Conservation (phyloP, 2,113 vertebrate genomes). For the Epinephelus fuscoguttatus region DNA sequence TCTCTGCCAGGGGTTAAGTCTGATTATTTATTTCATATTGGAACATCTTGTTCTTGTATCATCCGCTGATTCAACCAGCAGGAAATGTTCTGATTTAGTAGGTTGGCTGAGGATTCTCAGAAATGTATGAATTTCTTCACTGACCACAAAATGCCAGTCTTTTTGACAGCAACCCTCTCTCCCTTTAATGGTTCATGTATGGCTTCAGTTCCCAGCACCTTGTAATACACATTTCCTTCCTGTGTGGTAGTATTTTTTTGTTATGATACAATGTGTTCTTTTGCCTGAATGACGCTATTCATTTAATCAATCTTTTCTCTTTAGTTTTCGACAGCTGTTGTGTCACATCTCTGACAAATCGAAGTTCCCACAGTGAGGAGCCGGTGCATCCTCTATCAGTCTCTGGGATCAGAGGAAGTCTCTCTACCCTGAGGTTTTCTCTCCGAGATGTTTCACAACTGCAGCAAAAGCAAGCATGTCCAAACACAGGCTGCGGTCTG, state of each 20-base stretch:
- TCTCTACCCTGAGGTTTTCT: slow-evolving; percentile 72
- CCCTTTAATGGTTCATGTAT: not conserved
- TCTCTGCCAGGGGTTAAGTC: not conserved
- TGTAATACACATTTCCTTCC: slow-evolving; percentile 32
- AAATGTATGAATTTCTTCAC: not conserved
- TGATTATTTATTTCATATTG: not conserved
- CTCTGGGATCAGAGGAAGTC: slow-evolving; percentile 70
- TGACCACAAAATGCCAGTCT: slow-evolving; percentile 3
- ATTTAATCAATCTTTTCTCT: slow-evolving; percentile 40
- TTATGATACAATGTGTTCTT: slow-evolving; percentile 57
- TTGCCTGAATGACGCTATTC: slow-evolving; percentile 26
- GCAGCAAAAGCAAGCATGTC: slow-evolving; percentile 66
- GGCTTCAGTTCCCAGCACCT: slow-evolving; percentile 7
- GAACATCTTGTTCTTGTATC: slow-evolving; percentile 9
- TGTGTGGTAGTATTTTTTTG: not conserved
- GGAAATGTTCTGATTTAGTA: slow-evolving; percentile 9
- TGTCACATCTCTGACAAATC: slow-evolving; percentile 67
- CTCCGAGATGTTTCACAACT: slow-evolving; percentile 77
- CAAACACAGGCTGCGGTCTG: slow-evolving; percentile 70
- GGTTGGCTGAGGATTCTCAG: not conserved
- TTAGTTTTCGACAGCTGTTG: slow-evolving; percentile 53
- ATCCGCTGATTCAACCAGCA: slow-evolving; percentile 22
- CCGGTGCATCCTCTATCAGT: slow-evolving; percentile 70
- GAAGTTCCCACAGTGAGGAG: slow-evolving; percentile 72
- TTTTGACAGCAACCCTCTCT: slow-evolving; percentile 14